phyloP scores from a whole-genome alignment of 2,888 invertebrate genomes.

The Lochmaea capreae region DNA sequence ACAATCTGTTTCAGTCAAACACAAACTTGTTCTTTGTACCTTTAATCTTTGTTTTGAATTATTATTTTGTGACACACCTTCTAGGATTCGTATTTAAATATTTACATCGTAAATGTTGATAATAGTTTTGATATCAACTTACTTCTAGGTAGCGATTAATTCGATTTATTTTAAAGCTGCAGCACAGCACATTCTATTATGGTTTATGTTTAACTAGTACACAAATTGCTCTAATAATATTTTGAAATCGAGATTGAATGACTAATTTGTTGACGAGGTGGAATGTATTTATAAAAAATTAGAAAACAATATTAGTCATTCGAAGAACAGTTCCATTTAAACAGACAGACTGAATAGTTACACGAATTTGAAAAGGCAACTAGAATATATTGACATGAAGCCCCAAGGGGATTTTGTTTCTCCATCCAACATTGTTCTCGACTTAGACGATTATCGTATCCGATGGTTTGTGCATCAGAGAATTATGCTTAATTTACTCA shows the following conservation, averaged over 20 bases:
- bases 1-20: background rate
- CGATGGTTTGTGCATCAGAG: background rate
- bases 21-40: background rate
- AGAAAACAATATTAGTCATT: slow-evolving; percentile 1
- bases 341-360: background rate
- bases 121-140: too few species aligned
- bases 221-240: too few species aligned
- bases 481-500: background rate
- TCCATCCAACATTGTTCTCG: background rate
- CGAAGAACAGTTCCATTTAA: background rate
- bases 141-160: too few species aligned
- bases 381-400: background rate
- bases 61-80: background rate
- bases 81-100: background rate
- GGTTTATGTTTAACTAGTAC: too few species aligned
- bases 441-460: background rate
- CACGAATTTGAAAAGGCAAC: background rate
- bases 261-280: background rate
- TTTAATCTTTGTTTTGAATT: background rate
- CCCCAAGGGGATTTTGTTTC: slow-evolving; percentile 4
- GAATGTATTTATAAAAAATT: background rate
- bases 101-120: too few species aligned
- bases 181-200: too few species aligned
- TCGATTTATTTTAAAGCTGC: too few species aligned
- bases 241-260: too few species aligned